phyloP scores from a whole-genome alignment of 2,797 vertebrate genomes.

The Smutsia temminckii region DNA sequence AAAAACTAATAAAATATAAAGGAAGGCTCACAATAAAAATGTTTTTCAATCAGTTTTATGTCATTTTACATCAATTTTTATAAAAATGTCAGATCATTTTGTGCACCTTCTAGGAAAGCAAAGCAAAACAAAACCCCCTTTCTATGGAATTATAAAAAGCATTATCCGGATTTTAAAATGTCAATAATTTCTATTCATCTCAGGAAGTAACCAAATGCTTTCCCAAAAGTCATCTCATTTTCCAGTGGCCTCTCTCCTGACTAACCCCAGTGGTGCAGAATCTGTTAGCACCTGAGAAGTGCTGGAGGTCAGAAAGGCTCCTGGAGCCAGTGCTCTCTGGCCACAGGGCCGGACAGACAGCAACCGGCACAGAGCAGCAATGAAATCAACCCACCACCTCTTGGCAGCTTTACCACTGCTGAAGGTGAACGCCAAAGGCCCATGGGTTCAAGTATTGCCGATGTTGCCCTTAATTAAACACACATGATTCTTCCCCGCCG shows the following conservation, averaged over 20 bases:
- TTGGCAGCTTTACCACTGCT: not conserved
- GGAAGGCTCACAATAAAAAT: not conserved
- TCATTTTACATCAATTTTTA: not conserved
- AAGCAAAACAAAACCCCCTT: not conserved
- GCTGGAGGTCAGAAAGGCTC: not conserved
- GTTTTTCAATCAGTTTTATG: not conserved
- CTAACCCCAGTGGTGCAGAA: not conserved
- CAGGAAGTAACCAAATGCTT: not conserved
- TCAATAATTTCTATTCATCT: not conserved
- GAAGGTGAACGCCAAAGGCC: not conserved
- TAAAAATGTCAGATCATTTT: not conserved
- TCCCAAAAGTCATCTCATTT: not conserved
- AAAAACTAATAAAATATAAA: not conserved
- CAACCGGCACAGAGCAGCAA: rapidly evolving
- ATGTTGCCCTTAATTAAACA: not conserved
- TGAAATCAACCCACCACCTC: not conserved
- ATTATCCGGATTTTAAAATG: not conserved
- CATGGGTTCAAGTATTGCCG: rapidly evolving
- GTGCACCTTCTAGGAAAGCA: not conserved
- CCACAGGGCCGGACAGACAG: not conserved
- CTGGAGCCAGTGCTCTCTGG: rapidly evolving
- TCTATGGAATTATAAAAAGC: not conserved
- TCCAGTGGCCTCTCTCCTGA: not conserved
- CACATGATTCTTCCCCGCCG: not conserved
- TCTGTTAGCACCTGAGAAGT: not conserved